These are phyloP conservation scores for Numenius arquata DNA, from an alignment of 2,113 vertebrate genomes.

Conservation along the genomic window DNA sequence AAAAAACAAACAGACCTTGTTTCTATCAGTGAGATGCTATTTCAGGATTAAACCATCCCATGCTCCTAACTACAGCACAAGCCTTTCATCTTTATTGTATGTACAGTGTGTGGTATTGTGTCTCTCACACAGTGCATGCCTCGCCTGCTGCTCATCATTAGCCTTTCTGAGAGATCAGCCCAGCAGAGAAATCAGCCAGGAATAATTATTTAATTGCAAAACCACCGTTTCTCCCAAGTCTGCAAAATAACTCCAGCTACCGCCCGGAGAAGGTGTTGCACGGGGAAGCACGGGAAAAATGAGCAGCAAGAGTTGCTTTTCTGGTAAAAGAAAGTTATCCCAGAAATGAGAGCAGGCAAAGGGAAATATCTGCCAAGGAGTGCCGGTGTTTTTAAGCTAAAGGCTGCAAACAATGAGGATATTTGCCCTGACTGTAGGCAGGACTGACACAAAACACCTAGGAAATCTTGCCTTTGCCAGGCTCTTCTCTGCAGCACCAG, in stretches of 20 bases:
- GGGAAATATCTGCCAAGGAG: not conserved
- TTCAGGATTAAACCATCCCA: slow-evolving; percentile 11
- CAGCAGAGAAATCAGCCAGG: not conserved
- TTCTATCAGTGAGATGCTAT: not conserved
- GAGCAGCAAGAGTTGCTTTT: not conserved
- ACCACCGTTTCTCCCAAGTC: not conserved
- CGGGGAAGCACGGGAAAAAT: not conserved
- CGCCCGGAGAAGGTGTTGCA: not conserved
- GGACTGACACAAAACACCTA: not conserved
- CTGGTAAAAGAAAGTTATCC: not conserved
- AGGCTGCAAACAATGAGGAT: not conserved
- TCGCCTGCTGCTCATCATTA: not conserved
- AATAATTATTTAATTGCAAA: not conserved
- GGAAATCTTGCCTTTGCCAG: not conserved
- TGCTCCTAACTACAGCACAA: not conserved
- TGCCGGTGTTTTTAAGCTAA: not conserved
- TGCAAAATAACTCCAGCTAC: not conserved
- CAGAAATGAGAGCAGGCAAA: not conserved
- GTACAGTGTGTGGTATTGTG: not conserved
- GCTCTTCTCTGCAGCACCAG: not conserved
- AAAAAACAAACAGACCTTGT: slow-evolving; percentile 46
- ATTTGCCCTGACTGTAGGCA: not conserved
- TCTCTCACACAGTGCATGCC: not conserved
- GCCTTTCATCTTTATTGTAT: not conserved
- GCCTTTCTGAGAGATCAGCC: not conserved